Percentiles rank a stretch among this genome's conserved stretches.
phyloP scores from a whole-genome alignment of 2,888 invertebrate species.

The Agrochola litura region DNA sequence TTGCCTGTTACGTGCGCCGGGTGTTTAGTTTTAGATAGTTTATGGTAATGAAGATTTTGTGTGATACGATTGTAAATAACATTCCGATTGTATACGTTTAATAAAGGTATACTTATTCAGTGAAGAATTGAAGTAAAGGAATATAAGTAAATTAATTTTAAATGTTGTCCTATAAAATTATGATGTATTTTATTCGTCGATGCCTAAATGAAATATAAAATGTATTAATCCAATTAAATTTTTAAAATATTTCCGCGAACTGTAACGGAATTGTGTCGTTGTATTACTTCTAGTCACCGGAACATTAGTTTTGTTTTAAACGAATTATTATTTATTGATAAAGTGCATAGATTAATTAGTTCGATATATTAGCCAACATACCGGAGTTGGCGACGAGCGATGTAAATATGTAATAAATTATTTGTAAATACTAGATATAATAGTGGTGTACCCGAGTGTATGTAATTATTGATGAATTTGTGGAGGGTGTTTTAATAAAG shows the following conservation, averaged over 20 bases:
- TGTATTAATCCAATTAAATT: constrained; percentile 64
- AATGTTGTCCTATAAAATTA: constrained; percentile 65
- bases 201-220: constrained; percentile 57
- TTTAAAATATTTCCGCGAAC: constrained; percentile 42
- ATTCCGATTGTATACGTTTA: constrained; percentile 84
- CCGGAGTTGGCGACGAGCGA: constrained; percentile 68
- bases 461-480: constrained; percentile 83
- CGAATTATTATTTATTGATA: constrained; percentile 57
- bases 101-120: constrained; percentile 77
- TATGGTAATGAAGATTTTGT: constrained; percentile 75
- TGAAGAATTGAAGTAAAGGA: constrained; percentile 57
- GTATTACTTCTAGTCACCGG: constrained; percentile 66
- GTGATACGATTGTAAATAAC: constrained; percentile 84
- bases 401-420: constrained; percentile 79
- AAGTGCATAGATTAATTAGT: constrained; percentile 61
- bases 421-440: constrained; percentile 82
- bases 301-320: constrained; percentile 60
- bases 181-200: constrained; percentile 64
- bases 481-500: constrained; percentile 90
- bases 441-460: constrained; percentile 85
- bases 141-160: constrained; percentile 61
- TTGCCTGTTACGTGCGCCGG: constrained; percentile 67
- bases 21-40: constrained; percentile 73
- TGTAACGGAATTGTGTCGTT: constrained; percentile 54
- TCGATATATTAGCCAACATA: constrained; percentile 54